Conservation (phyloP, 2,888 invertebrate species). For the Agrotis puta region DNA sequence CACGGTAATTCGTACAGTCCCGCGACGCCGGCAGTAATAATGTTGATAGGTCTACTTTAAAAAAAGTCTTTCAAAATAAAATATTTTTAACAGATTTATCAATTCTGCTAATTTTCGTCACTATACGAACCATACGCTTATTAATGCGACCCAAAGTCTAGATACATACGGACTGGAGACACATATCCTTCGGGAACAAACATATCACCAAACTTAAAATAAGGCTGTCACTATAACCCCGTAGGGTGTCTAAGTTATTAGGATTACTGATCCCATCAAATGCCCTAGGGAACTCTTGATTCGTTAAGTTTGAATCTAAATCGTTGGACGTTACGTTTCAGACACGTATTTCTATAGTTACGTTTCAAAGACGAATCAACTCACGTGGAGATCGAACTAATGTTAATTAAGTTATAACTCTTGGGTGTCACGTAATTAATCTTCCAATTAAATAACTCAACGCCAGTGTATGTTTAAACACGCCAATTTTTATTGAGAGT, state of each 20-base stretch:
- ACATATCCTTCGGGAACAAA: slow-evolving; percentile 3
- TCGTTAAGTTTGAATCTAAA: slow-evolving; percentile 31
- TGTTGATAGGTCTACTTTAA: no score
- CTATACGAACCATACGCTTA: neutral
- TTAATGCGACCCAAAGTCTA: neutral
- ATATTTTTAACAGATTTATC: neutral
- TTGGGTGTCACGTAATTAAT: slow-evolving; percentile 8
- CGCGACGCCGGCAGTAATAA: no score
- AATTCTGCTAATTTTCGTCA: neutral
- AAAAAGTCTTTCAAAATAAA: no score
- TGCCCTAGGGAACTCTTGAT: slow-evolving; percentile 10
- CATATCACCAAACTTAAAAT: slow-evolving; percentile 19
- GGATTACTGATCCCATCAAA: slow-evolving; percentile 32
- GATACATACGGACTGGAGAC: neutral
- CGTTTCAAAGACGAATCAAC: slow-evolving; percentile 5
- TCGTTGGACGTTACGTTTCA: neutral
- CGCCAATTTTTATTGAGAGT: neutral
- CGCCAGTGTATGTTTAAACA: no score
- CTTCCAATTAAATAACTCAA: neutral
- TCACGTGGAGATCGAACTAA: slow-evolving; percentile 17
- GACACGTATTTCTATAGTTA: slow-evolving; percentile 10
- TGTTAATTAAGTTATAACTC: slow-evolving; percentile 16
- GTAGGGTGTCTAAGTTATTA: slow-evolving; percentile 19
- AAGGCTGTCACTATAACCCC: neutral
- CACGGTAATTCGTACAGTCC: no score